A percentile compares a stretch with the other conserved stretches of the same genome.
Conservation (phyloP, 2,113 vertebrate species). For the Pelmatolapia mariae region DNA sequence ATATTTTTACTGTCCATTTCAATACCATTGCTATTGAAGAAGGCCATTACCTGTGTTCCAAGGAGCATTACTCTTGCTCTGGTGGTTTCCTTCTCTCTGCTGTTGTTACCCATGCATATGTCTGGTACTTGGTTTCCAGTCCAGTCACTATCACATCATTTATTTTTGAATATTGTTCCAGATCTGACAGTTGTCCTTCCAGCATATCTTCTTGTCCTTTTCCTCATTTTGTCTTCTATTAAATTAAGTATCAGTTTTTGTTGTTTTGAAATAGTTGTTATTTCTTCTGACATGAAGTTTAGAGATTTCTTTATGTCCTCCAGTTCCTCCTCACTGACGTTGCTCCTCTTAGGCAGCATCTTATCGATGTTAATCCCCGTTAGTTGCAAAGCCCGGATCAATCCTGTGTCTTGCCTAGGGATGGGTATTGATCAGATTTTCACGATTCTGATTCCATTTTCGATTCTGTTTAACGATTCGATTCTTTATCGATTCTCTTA, state of each 20-base stretch:
- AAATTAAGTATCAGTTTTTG: background rate
- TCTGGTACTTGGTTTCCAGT: background rate
- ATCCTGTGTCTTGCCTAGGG: background rate
- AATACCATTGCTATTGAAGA: background rate
- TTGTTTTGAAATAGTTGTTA: background rate
- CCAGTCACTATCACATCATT: background rate
- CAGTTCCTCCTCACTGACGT: background rate
- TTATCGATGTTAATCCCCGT: background rate
- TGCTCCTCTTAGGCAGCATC: background rate
- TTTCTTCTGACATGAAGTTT: background rate
- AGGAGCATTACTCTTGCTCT: background rate
- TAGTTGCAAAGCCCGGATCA: background rate
- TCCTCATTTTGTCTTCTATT: background rate
- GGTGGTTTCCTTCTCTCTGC: background rate
- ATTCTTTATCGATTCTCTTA: too few species aligned
- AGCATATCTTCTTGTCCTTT: background rate
- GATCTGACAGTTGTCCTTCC: background rate
- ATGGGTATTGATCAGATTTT: too few species aligned
- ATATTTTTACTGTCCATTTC: background rate
- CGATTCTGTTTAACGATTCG: too few species aligned
- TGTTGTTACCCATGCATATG: background rate
- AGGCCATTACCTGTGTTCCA: background rate
- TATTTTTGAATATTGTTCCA: background rate
- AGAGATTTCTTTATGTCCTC: background rate
- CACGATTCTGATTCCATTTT: too few species aligned